Percentiles rank a stretch among this genome's conserved stretches.
phyloP scores from a whole-genome alignment of 1,140 invertebrate genomes.

The Leucophenga varia region DNA sequence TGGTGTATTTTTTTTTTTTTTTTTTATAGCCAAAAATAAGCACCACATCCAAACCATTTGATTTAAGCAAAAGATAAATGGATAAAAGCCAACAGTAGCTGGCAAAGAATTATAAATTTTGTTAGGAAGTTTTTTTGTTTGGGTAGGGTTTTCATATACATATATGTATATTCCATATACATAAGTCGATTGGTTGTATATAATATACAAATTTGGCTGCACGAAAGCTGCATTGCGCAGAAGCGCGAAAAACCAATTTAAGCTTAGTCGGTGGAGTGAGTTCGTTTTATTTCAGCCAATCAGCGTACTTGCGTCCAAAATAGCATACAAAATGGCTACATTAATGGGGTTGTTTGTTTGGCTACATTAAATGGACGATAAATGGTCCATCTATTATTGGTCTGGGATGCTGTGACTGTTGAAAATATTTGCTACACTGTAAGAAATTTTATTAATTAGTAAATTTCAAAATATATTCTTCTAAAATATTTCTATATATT shows the following conservation, averaged over 20 bases:
- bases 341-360: constrained; percentile 7
- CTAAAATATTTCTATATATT: too few species aligned
- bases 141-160: constrained; percentile 15
- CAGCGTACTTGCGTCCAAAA: constrained; percentile 15
- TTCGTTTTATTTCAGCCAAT: constrained; percentile 35
- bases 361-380: too few species aligned
- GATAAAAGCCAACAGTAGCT: constrained; percentile 49
- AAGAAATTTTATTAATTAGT: too few species aligned
- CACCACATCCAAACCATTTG: too few species aligned
- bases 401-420: too few species aligned
- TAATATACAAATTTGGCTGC: constrained; percentile 30
- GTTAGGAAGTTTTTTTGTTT: not conserved
- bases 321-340: constrained; percentile 39
- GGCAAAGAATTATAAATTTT: constrained; percentile 34
- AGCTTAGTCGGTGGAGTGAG: constrained; percentile 1
- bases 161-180: too few species aligned
- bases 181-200: too few species aligned
- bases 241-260: constrained; percentile 29
- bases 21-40: too few species aligned
- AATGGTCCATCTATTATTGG: too few species aligned
- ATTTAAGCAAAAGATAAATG: constrained; percentile 52
- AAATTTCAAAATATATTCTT: too few species aligned
- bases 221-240: constrained; percentile 14
- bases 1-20: too few species aligned
- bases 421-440: too few species aligned